Percentiles rank a stretch among this genome's conserved stretches.
These are phyloP conservation scores for Scophthalmus maximus DNA, from an alignment of 2,113 vertebrate genomes.

Conservation along the genomic window DNA sequence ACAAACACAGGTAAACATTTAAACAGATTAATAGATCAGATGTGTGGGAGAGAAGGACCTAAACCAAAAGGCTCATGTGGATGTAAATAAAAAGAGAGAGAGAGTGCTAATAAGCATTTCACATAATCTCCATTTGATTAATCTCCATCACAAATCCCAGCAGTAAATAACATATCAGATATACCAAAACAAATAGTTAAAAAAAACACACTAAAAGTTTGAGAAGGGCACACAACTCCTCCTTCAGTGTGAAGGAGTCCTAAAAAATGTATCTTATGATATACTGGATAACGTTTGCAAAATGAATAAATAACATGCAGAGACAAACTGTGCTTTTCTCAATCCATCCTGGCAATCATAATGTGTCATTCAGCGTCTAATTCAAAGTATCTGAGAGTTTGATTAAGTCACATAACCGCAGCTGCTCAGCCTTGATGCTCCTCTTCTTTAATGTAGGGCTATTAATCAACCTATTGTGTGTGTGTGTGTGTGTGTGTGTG, in stretches of 20 bases:
- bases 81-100: not conserved
- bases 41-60: not conserved
- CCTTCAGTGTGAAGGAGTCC: too few species aligned
- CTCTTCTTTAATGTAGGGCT: slow-evolving; percentile 53
- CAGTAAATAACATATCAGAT: not conserved
- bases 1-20: slow-evolving; percentile 60
- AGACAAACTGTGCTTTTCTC: slow-evolving; percentile 35
- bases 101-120: not conserved
- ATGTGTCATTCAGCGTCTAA: slow-evolving; percentile 41
- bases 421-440: slow-evolving; percentile 51
- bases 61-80: not conserved
- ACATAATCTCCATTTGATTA: not conserved
- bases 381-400: slow-evolving; percentile 52
- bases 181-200: not conserved
- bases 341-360: slow-evolving; percentile 27
- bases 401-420: slow-evolving; percentile 58
- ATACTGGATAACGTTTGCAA: slow-evolving; percentile 13
- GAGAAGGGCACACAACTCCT: slow-evolving; percentile 1
- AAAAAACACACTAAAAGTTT: slow-evolving; percentile 10
- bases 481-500: slow-evolving; percentile 28
- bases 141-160: not conserved
- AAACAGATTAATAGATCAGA: slow-evolving; percentile 67
- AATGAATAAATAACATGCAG: slow-evolving; percentile 18
- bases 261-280: slow-evolving; percentile 12
- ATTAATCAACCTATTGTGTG: slow-evolving; percentile 53